Base-by-base conservation (phyloP, 1,140 invertebrate species). In the Parasteatoda tepidariorum region DNA sequence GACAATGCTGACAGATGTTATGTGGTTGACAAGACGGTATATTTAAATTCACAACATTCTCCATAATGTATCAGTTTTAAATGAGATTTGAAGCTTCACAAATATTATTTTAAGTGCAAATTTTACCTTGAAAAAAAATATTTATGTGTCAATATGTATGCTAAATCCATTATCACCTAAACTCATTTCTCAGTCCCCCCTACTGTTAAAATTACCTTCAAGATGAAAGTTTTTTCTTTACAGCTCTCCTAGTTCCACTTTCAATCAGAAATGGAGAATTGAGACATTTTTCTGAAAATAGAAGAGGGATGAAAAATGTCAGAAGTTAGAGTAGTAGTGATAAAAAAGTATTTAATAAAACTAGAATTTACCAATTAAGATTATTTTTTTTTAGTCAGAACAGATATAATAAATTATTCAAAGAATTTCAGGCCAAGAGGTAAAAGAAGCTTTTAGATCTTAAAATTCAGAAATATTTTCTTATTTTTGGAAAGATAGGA, bases 241-340 rank as follows among this genome's bases (percentile, higher is more conserved):
- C 64, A 68, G 75, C n/a, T n/a, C 78, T 82, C 78, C 78, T 68
- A 70, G 78, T 61, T 70, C 68, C 55, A 71, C 78, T 41, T 70
- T 82, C 78, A 82, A 76, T 76, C 73, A 76, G 73, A 76, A 76
- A 76, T 76, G 73, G 59, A 38, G 66, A 81, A 70, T 70, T 82
- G 78, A 82, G 78, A 82, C 66, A 82, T 82, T 82, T 82, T 70
- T 82, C 78, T 82, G 78, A 82, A 82, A 82, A 82, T 70, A 82
- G 67, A 82, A 71, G n/a, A n/a, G 67, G 78, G 78, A 82, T 82
- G 78, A 82, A 82, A 82, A 82, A 82, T 82, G 67, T 82, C 78
- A 82, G 78, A 82, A 82, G 78, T 71, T 62, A 61, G 57, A 71
- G 78, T 48, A 82, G 30, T 82, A 61, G 33, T 41, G 61, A 82